Evolutionary conservation across 2,113 vertebrate species (phyloP).

Genomic region (Ochotona princeps): DNA sequence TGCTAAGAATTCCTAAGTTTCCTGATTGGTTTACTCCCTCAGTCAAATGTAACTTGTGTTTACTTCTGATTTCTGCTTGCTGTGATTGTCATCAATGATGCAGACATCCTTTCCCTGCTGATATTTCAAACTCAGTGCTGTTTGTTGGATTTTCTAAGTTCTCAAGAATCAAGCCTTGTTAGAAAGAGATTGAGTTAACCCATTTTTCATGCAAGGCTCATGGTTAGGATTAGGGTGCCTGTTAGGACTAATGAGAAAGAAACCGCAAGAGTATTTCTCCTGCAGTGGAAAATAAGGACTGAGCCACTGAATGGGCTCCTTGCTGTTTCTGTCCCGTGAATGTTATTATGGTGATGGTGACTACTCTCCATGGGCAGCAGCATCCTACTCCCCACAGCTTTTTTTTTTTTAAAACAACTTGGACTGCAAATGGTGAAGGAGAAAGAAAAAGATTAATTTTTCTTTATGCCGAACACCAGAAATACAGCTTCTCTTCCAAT

Average conservation of each 20-base stretch:
- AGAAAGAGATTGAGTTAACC: slow-evolving; percentile 33
- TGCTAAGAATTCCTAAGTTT: neutral
- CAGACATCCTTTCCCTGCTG: slow-evolving; percentile 13
- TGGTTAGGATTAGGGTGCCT: slow-evolving; percentile 29
- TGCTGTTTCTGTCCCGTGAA: too few relatives aligned
- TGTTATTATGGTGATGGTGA: too few relatives aligned
- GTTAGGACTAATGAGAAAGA: slow-evolving; percentile 57
- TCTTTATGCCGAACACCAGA: neutral
- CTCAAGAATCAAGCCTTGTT: slow-evolving; percentile 54
- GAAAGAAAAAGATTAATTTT: too few relatives aligned
- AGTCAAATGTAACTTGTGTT: neutral
- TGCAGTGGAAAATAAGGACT: too few relatives aligned
- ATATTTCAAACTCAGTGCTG: slow-evolving; percentile 61
- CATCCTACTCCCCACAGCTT: too few relatives aligned
- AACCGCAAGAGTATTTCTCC: neutral
- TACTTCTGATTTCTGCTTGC: neutral
- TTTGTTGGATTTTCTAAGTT: slow-evolving; percentile 56
- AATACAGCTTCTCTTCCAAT: slow-evolving; percentile 20
- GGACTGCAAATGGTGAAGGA: too few relatives aligned
- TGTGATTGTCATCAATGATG: slow-evolving; percentile 43
- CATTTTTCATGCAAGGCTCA: neutral
- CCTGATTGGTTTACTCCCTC: neutral
- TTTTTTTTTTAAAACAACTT: too few relatives aligned
- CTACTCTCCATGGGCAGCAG: too few relatives aligned
- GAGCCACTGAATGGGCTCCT: too few relatives aligned